A percentile compares a stretch with the other conserved stretches of the same genome.
Evolutionary conservation across 2,888 invertebrate genomes (phyloP).

Genomic region (Orthonevra nobilis): DNA sequence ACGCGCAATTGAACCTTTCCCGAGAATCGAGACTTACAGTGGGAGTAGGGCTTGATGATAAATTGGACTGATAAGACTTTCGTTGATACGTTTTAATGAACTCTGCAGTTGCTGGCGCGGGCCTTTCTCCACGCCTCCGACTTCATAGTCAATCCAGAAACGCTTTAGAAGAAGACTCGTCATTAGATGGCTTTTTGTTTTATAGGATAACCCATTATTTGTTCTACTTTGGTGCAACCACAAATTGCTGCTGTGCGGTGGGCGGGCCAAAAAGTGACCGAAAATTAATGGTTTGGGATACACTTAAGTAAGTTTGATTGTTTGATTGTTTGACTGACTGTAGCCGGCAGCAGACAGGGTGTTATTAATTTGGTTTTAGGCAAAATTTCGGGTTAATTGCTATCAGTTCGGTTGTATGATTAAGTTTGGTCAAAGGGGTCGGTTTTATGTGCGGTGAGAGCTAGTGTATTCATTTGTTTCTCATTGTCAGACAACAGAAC

Average conservation of each 20-base stretch:
- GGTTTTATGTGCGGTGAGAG: no score
- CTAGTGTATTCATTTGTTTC: no score
- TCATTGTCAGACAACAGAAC: no score
- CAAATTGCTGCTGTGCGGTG: constrained; percentile 43
- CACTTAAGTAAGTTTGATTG: constrained; percentile 61
- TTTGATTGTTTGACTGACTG: constrained; percentile 12
- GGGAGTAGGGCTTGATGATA: constrained; percentile 63
- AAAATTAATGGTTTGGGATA: constrained; percentile 61
- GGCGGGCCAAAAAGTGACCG: constrained; percentile 47
- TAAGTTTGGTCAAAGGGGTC: no score
- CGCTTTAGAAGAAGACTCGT: constrained; percentile 10
- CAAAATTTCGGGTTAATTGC: constrained; percentile 45
- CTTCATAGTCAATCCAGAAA: constrained; percentile 43
- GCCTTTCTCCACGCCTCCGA: constrained; percentile 27
- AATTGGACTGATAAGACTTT: constrained; percentile 61
- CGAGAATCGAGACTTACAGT: constrained; percentile 12
- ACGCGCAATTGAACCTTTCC: constrained; percentile 55
- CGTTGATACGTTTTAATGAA: constrained; percentile 54
- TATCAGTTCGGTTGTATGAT: no score
- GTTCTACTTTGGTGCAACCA: constrained; percentile 69
- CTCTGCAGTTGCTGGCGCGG: constrained; percentile 1
- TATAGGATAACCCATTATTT: constrained; percentile 64
- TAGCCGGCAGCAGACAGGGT: constrained; percentile 24
- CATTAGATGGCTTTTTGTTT: background rate
- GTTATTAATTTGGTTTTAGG: constrained; percentile 50